A percentile compares a stretch with the other conserved stretches of the same genome.
Evolutionary conservation across 1,140 invertebrate species (phyloP).

Genomic region (Drosophila kikkawai): DNA sequence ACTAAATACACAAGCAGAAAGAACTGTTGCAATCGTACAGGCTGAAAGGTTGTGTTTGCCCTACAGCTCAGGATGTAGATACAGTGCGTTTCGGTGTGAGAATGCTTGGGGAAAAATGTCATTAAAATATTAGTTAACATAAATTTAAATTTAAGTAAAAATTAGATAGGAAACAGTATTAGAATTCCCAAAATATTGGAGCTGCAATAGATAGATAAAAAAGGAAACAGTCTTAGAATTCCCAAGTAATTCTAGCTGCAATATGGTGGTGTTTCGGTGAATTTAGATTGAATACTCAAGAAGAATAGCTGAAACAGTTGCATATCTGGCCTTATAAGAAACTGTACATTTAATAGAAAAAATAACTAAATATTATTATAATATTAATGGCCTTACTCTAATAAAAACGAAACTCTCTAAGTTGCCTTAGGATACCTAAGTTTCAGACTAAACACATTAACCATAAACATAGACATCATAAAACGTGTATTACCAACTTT

Average conservation of each 20-base stretch:
- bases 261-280: background rate
- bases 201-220: too few relatives aligned
- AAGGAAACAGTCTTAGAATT: too few relatives aligned
- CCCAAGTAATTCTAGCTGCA: background rate
- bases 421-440: background rate
- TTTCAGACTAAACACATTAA: background rate
- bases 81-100: conserved; percentile 28
- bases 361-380: background rate
- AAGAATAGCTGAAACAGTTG: too few relatives aligned
- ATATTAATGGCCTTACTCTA: background rate
- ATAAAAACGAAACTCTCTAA: background rate
- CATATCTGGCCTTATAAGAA: too few relatives aligned
- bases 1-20: conserved; percentile 45
- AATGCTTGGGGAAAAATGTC: background rate
- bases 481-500: background rate
- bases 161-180: too few relatives aligned
- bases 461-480: background rate
- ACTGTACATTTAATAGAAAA: background rate
- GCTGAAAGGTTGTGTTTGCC: conserved; percentile 14
- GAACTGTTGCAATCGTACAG: conserved; percentile 23
- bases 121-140: background rate
- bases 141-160: too few relatives aligned
- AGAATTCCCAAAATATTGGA: too few relatives aligned
- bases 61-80: background rate
- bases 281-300: background rate